Evolutionary conservation across 1,140 invertebrate species (phyloP), one percentile per base, ranked within the genome.

Genomic region (Euschistus heros): DNA sequence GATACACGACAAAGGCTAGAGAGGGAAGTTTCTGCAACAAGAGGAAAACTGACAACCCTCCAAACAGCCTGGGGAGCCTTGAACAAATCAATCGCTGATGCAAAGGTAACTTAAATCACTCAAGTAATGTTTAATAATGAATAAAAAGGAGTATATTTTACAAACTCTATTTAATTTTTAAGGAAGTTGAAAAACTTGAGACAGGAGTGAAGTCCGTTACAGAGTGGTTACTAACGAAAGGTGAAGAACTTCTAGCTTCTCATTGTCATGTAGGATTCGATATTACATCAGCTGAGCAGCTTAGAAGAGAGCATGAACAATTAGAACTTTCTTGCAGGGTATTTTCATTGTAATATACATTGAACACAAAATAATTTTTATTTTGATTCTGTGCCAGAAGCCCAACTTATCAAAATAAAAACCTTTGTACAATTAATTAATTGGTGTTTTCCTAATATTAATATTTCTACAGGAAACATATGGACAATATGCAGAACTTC

Each of bases 241-340:
- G 85, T 0, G 87, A 89, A 72, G 81, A 81, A 65, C 78, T 88
- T 73, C 74, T 89, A 17, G 84, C 84, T 66, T 80, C 81, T 0
- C 83, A 86, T 68, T 80, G 79, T 64, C 83, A 82, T 72, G 86
- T 91, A 33, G 88, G 88, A 0, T 83, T 83, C 68, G 86, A 87
- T 67, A 83, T 86, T 14, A 74, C 81, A 14, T 82, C 82, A 7
- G 86, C 87, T 5, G 86, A 89, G 69, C 80, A 83, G 66, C 73
- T 90, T 15, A 77, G 87, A 55, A 78, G 80, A 62, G 82, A 85
- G 63, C 87, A 91, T 69, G 87, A 91, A 75, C 79, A 83, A 63
- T 75, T 91, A 18, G 87, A 91, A 73, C 74, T 90, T 66, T 82
- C 87, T 72, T 91, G 88, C 71, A 82, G 85, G 70, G 84, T 85